These are phyloP conservation scores for Crotalus horridus DNA, from an alignment of 2,113 vertebrate genomes.

Conservation along the genomic window DNA sequence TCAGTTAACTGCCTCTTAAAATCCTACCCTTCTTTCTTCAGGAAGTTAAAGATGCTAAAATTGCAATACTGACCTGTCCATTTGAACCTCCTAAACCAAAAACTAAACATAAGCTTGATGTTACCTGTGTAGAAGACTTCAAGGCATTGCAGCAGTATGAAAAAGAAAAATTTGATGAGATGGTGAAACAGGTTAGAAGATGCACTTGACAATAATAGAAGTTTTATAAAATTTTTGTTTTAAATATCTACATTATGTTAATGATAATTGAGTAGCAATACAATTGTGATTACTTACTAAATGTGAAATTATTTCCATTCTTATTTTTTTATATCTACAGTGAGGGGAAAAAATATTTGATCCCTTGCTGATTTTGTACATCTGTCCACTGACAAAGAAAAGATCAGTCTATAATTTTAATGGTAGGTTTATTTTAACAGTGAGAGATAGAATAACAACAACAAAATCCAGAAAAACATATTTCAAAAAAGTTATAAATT, in stretches of 20 bases:
- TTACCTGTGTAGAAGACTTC: conserved; percentile 94
- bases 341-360: too few relatives aligned
- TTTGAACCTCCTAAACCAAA: conserved; percentile 98
- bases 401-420: too few relatives aligned
- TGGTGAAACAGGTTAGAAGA: conserved; percentile 86
- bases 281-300: neutral
- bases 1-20: neutral
- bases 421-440: too few relatives aligned
- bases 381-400: too few relatives aligned
- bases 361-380: too few relatives aligned
- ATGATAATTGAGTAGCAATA: neutral
- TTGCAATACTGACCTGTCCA: conserved; percentile 95
- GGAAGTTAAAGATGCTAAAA: conserved; percentile 87
- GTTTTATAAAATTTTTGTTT: neutral
- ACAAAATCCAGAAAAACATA: too few relatives aligned
- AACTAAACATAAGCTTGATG: conserved; percentile 98
- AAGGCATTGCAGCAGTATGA: conserved; percentile 95
- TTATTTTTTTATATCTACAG: neutral
- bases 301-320: neutral
- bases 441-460: too few relatives aligned
- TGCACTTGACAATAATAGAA: neutral
- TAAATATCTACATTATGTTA: neutral
- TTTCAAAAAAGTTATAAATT: too few relatives aligned
- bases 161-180: conserved; percentile 94
- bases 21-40: conserved; percentile 40